These are phyloP conservation scores for Ivindomyrus marchei DNA, from an alignment of 2,113 vertebrate species.

Conservation along the genomic window DNA sequence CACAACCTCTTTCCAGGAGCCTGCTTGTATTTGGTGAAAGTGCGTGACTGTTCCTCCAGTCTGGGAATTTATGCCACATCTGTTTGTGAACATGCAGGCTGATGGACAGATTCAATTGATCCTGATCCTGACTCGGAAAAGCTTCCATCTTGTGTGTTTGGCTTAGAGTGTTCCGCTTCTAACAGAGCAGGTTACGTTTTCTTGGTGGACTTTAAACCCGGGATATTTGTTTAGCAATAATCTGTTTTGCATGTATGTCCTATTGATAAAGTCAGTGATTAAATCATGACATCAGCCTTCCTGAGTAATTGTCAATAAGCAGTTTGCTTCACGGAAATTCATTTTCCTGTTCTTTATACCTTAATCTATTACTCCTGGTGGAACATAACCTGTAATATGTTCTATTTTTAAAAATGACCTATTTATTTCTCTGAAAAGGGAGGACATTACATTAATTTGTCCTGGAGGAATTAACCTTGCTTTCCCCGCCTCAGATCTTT, in stretches of 20 bases:
- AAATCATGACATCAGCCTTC: neutral
- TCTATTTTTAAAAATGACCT: neutral
- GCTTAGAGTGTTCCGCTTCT: neutral
- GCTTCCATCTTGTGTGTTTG: neutral
- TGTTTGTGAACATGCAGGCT: neutral
- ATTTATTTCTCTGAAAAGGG: neutral
- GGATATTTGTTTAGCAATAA: neutral
- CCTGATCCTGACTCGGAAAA: neutral
- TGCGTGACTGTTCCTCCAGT: neutral
- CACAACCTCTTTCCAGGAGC: neutral
- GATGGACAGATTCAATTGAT: neutral
- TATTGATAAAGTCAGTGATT: neutral
- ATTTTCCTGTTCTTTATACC: neutral
- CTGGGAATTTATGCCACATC: neutral
- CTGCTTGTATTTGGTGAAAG: neutral
- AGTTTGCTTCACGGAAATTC: neutral
- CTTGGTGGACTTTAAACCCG: neutral
- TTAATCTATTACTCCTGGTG: neutral
- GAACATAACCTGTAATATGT: neutral
- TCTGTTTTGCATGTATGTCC: neutral
- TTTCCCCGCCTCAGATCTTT: neutral
- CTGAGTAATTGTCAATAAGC: neutral
- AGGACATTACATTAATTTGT: neutral
- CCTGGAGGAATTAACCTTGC: neutral
- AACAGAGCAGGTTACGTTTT: neutral